phyloP scores from a whole-genome alignment of 2,888 invertebrate genomes.

The Litoditis marina region DNA sequence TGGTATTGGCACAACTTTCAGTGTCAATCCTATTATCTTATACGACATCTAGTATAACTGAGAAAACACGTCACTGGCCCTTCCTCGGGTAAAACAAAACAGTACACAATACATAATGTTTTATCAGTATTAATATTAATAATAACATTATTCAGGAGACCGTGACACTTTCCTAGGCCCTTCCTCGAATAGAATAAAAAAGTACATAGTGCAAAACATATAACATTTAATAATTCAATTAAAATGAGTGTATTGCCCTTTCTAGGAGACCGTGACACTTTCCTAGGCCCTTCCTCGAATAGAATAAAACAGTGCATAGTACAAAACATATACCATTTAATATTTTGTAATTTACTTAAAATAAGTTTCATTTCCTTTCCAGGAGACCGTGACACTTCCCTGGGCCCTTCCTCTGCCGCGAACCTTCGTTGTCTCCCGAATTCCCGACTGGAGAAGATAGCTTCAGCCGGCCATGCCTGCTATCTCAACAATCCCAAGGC shows the following conservation, averaged over 20 bases:
- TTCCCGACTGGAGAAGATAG: constrained; percentile 30
- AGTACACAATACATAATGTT: neutral
- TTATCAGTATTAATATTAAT: neutral
- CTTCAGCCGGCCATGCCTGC: constrained; percentile 40
- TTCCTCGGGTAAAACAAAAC: too few relatives aligned
- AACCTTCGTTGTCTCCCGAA: constrained; percentile 38
- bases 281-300: constrained; percentile 39
- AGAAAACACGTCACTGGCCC: too few relatives aligned
- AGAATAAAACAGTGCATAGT: too few relatives aligned
- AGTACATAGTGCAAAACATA: neutral
- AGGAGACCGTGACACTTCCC: constrained; percentile 39
- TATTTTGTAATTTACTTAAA: too few relatives aligned
- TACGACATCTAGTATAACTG: too few relatives aligned
- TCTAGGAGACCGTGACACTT: constrained; percentile 39
- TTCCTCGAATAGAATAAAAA: too few relatives aligned
- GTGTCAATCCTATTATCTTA: too few relatives aligned
- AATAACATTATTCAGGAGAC: constrained; percentile 21
- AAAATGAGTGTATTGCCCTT: neutral
- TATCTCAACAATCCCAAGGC: constrained; percentile 43
- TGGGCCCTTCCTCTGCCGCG: constrained; percentile 43
- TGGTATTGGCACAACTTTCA: too few relatives aligned
- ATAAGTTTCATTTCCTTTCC: neutral
- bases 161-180: constrained; percentile 37
- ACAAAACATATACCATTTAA: too few relatives aligned
- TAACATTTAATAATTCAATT: neutral